These are phyloP conservation scores for Pissodes strobi DNA, from an alignment of 1,140 invertebrate species.

Conservation along the genomic window DNA sequence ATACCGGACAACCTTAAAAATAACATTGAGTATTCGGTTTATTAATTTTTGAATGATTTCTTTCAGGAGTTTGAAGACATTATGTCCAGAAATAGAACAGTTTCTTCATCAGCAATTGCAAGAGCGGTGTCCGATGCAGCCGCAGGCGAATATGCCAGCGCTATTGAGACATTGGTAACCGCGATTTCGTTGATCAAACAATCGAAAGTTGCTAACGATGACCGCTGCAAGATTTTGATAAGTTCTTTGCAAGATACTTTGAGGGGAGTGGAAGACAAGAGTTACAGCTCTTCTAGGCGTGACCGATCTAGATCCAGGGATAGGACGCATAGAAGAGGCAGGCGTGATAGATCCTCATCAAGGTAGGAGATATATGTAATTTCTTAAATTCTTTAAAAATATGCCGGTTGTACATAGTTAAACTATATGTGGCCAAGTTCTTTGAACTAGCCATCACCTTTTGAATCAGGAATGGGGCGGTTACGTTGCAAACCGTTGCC, in stretches of 20 bases:
- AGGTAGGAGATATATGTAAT: conserved; percentile 34
- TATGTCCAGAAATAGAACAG: conserved; percentile 94
- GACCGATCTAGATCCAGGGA: conserved; percentile 75
- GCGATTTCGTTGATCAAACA: conserved; percentile 99
- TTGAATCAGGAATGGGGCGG: no score
- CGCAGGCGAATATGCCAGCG: conserved; percentile 94
- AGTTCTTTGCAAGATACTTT: conserved; percentile 96
- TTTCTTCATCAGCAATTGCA: conserved; percentile 95
- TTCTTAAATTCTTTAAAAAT: no score
- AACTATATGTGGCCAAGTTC: no score
- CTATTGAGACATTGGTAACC: conserved; percentile 97
- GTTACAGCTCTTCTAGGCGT: conserved; percentile 74
- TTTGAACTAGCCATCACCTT: no score
- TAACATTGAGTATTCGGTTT: no score
- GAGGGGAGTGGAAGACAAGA: conserved; percentile 95
- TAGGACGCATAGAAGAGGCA: conserved; percentile 68
- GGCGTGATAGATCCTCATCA: conserved; percentile 78
- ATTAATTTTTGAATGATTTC: no score
- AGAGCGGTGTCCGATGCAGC: conserved; percentile 97
- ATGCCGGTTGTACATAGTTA: no score
- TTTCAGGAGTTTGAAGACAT: conserved; percentile 96
- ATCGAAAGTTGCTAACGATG: conserved; percentile 96
- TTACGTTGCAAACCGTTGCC: no score
- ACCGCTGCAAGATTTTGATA: conserved; percentile 97
- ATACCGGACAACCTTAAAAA: no score